These are phyloP conservation scores for Eutolmus rufibarbis DNA, from an alignment of 2,888 invertebrate species.

Conservation along the genomic window DNA sequence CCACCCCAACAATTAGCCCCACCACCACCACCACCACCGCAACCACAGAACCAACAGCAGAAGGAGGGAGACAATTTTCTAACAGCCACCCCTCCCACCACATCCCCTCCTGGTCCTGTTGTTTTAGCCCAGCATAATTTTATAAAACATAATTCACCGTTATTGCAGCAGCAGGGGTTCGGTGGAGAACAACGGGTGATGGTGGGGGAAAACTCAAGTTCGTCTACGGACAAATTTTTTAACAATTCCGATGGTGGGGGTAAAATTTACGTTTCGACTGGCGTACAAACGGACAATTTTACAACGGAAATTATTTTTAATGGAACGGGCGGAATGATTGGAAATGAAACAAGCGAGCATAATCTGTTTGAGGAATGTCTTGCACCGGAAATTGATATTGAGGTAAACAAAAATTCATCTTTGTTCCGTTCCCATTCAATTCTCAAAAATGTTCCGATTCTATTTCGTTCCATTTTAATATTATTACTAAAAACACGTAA, in stretches of 20 bases:
- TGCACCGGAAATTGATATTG: constrained; percentile 67
- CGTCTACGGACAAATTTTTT: no score
- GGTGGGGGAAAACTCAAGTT: no score
- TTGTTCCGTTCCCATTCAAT: no score
- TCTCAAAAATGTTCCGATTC: neutral
- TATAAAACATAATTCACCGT: neutral
- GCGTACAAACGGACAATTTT: constrained; percentile 66
- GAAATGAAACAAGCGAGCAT: constrained; percentile 58
- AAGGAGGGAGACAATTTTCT: neutral
- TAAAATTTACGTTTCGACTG: constrained; percentile 52
- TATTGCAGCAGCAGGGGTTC: neutral
- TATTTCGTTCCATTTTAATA: neutral
- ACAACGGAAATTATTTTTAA: constrained; percentile 59
- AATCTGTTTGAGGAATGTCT: constrained; percentile 67
- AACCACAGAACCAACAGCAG: neutral
- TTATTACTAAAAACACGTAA: no score
- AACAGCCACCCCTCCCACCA: neutral
- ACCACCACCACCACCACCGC: no score
- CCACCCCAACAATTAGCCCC: neutral
- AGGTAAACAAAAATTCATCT: constrained; percentile 59
- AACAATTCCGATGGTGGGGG: no score
- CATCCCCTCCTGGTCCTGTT: neutral
- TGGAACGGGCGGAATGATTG: constrained; percentile 52
- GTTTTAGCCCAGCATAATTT: neutral
- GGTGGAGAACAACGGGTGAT: neutral